Evolutionary conservation across 2,797 vertebrate species (phyloP).

Genomic region (Natrix natrix): DNA sequence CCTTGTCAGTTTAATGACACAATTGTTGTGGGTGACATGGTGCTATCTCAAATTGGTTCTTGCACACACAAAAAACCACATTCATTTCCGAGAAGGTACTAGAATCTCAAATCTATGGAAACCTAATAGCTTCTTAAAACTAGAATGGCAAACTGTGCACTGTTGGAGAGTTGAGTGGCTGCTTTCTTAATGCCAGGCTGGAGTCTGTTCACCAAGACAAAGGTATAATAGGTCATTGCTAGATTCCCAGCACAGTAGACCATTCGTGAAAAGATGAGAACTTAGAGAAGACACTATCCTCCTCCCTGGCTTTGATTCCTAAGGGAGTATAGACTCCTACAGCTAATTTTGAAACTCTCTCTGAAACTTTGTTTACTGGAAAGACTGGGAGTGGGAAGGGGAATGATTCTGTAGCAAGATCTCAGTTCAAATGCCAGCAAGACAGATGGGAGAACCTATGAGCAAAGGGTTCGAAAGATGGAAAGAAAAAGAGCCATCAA

Average conservation of each 20-base stretch:
- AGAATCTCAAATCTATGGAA: slow-evolving; percentile 16
- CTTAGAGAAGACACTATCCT: background rate
- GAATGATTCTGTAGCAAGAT: background rate
- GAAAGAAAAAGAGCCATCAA: background rate
- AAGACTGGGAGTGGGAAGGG: background rate
- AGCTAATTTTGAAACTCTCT: background rate
- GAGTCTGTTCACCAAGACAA: background rate
- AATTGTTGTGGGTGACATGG: slow-evolving; percentile 8
- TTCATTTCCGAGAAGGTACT: background rate
- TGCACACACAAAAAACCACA: background rate
- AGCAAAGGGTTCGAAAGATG: background rate
- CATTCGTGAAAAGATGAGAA: background rate
- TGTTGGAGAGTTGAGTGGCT: background rate
- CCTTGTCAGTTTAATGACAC: slow-evolving; percentile 19
- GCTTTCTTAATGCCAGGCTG: background rate
- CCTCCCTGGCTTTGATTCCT: background rate
- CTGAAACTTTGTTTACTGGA: background rate
- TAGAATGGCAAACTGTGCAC: background rate
- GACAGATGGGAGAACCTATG: background rate
- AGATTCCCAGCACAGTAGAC: background rate
- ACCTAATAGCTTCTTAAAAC: background rate
- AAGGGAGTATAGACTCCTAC: background rate
- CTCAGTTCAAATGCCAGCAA: background rate
- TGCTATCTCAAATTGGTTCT: slow-evolving; percentile 1
- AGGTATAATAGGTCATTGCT: background rate